Percentiles rank a stretch among this genome's conserved stretches.
Conservation (phyloP, 2,797 vertebrate genomes). For the Agapornis canus region DNA sequence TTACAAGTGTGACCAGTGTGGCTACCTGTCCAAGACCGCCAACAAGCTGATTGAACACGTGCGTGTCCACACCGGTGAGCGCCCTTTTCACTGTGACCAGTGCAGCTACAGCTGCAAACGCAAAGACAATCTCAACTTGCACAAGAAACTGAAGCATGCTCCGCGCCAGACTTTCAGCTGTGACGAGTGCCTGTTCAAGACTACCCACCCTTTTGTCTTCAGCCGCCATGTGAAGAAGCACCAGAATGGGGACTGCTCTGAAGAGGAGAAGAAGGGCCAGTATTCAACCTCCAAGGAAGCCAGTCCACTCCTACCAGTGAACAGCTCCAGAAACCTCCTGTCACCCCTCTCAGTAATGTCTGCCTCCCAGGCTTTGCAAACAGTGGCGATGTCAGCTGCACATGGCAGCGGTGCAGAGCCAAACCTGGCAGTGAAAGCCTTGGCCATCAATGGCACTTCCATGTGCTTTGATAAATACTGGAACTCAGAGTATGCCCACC, state of each 20-base stretch:
- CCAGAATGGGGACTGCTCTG: conserved; percentile 80
- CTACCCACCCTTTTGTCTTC: conserved; percentile 97
- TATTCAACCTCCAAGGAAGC: conserved; percentile 67
- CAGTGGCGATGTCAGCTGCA: conserved; percentile 91
- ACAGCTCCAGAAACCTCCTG: conserved; percentile 83
- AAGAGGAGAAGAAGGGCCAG: conserved; percentile 79
- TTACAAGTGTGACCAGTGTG: conserved; percentile 99
- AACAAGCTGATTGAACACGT: conserved; percentile 99
- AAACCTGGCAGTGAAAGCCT: conserved; percentile 79
- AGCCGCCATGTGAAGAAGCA: conserved; percentile 98
- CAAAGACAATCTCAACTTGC: conserved; percentile 99
- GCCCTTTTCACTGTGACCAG: conserved; percentile 99
- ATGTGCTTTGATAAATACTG: conserved; percentile 89
- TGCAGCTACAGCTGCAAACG: conserved; percentile 99
- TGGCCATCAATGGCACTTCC: conserved; percentile 83
- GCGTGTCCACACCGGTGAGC: conserved; percentile 99
- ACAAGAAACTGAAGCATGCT: conserved; percentile 99
- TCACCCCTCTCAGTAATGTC: conserved; percentile 92
- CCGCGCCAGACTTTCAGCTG: conserved; percentile 97
- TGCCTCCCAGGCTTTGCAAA: conserved; percentile 95
- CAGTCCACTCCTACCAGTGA: conserved; percentile 76
- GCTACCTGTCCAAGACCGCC: conserved; percentile 99
- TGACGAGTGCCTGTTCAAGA: conserved; percentile 95
- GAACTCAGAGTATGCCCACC: conserved; percentile 93
- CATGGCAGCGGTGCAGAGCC: conserved; percentile 74